Evolutionary conservation across 2,888 invertebrate genomes (phyloP), one percentile per base, ranked within the genome.

Genomic region (Ichneumon xanthorius): DNA sequence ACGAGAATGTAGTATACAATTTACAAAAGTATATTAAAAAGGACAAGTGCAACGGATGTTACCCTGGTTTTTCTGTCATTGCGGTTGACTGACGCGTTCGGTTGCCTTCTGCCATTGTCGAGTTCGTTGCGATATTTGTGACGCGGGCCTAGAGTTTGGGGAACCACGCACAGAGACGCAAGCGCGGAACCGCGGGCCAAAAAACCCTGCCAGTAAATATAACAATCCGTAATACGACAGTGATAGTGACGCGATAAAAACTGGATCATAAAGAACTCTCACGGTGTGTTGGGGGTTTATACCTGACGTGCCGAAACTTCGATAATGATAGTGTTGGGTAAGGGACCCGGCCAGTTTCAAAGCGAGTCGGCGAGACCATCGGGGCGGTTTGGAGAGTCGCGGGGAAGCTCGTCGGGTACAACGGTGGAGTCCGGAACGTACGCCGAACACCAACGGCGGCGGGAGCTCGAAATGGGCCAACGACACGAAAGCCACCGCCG

Each of bases 401-500:
- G 16, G 16, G 63, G 50, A 22, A 48, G 37, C 40, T 81, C 37
- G 48, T 30, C 30, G 26, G 7, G 14, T 53, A 40, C 45, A 30
- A 30, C 48, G 65, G 55, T 45, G n/a, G 67, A 58, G 82, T n/a
- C 53, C 76, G 37, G 45, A 76, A 33, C 76, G 37, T 63, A 65
- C 19, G 26, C 19, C 26, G 30, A 63, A 63, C 63, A 80, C 82
- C 83, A 76, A 71, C 68, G 75, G 67, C 65, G 22, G 67, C 81
- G 55, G 78, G 70, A 75, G 82, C 78, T 82, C 75, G 78, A 87
- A 89, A 89, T 86, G 88, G 87, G 77, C 86, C 72, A 84, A 81
- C 65, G 86, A 86, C 89, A 89, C 89, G 88, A 88, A 89, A 85
- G 58, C 85, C 86, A 80, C 77, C 73, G 79, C 78, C 68, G 77